Evolutionary conservation across 2,113 vertebrate genomes (phyloP).

Genomic region (Ardeotis arabs): DNA sequence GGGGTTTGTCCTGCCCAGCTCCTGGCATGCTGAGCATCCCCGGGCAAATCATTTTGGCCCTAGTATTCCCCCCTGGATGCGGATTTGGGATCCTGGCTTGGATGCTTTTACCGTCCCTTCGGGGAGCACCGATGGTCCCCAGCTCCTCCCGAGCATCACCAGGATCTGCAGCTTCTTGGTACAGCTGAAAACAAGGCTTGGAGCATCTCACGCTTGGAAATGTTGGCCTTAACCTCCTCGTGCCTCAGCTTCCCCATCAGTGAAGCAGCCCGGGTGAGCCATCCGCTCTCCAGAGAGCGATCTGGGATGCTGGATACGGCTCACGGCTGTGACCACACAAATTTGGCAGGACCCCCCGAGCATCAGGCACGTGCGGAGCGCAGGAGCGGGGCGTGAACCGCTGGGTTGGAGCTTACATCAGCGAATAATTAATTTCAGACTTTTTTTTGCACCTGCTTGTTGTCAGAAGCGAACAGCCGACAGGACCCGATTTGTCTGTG

Average conservation of each 20-base stretch:
- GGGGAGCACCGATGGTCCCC: not conserved
- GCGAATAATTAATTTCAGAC: fast-evolving
- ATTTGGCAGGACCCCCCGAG: not conserved
- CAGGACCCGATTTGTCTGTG: not conserved
- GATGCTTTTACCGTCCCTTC: not conserved
- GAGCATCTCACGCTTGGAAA: not conserved
- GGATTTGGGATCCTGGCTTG: not conserved
- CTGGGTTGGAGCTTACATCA: not conserved
- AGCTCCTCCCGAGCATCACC: not conserved
- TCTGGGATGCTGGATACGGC: fast-evolving
- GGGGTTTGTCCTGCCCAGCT: not conserved
- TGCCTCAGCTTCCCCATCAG: slow-evolving; percentile 56
- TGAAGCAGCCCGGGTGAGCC: not conserved
- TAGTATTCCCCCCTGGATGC: not conserved
- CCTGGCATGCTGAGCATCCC: not conserved
- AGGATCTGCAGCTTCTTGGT: not conserved
- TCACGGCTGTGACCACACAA: fast-evolving
- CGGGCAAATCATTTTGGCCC: not conserved
- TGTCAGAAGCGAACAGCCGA: not conserved
- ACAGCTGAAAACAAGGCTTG: not conserved
- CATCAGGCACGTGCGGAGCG: fast-evolving
- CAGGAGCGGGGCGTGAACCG: fast-evolving
- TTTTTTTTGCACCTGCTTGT: not conserved
- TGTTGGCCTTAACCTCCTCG: slow-evolving; percentile 34
- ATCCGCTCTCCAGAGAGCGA: not conserved